A percentile compares a stretch with the other conserved stretches of the same genome.
These are phyloP conservation scores for Hylaea fasciaria DNA, from an alignment of 2,888 invertebrate genomes.

Conservation along the genomic window DNA sequence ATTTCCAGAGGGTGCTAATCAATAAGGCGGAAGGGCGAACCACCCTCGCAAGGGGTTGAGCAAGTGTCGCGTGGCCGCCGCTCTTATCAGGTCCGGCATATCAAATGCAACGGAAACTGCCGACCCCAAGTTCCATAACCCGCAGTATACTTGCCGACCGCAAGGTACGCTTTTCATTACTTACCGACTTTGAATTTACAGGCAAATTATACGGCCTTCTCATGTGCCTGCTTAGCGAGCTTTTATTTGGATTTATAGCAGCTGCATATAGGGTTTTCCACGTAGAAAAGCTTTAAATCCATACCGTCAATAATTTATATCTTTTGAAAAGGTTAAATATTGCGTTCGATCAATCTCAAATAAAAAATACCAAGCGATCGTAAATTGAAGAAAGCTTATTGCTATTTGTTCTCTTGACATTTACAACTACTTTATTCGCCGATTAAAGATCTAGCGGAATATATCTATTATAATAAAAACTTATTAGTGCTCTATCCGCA, in stretches of 20 bases:
- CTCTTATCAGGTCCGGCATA: conserved; percentile 79
- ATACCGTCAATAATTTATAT: background rate
- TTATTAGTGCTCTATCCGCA: conserved; percentile 17
- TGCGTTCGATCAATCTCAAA: background rate
- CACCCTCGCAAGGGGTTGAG: conserved; percentile 79
- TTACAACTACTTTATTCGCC: background rate
- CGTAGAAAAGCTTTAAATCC: background rate
- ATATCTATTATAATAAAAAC: conserved; percentile 1
- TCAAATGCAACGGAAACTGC: conserved; percentile 75
- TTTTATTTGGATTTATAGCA: conserved; percentile 16
- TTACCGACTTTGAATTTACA: conserved; percentile 36
- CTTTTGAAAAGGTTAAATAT: background rate
- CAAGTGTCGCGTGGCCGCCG: conserved; percentile 78
- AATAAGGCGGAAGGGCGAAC: conserved; percentile 81
- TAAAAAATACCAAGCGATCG: conserved; percentile 1
- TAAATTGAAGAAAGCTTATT: conserved; percentile 3
- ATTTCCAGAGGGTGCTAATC: conserved; percentile 76
- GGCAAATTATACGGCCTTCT: conserved; percentile 31
- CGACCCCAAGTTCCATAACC: conserved; percentile 60
- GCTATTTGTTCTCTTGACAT: background rate
- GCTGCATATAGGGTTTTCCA: background rate
- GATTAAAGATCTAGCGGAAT: background rate
- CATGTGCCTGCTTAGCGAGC: conserved; percentile 15
- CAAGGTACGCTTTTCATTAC: conserved; percentile 42
- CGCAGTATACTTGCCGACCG: conserved; percentile 39